Conservation (phyloP, 2,888 invertebrate species). For the Clitarchus hookeri region DNA sequence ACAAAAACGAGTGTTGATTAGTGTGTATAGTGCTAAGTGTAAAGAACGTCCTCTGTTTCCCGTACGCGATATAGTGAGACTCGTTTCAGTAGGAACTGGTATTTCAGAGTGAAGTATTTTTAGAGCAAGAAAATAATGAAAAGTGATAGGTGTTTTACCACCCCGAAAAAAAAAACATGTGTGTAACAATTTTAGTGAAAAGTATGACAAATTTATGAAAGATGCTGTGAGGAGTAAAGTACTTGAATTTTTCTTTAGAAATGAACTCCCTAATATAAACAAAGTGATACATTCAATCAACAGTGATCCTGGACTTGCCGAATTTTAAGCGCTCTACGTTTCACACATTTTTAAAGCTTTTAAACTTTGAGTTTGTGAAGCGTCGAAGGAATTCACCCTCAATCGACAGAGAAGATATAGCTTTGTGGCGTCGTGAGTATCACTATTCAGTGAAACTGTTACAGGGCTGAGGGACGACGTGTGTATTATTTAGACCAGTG, state of each 20-base stretch:
- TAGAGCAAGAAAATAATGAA: too few species aligned
- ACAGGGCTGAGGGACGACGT: too few species aligned
- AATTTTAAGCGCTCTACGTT: constrained; percentile 22
- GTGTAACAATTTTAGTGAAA: too few species aligned
- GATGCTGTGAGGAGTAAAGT: constrained; percentile 3
- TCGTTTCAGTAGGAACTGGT: too few species aligned
- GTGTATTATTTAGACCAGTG: too few species aligned
- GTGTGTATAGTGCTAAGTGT: too few species aligned
- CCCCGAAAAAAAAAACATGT: too few species aligned
- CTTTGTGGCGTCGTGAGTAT: constrained; percentile 1
- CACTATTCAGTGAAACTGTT: neutral
- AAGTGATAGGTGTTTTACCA: too few species aligned
- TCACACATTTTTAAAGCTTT: constrained; percentile 4
- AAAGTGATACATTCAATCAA: neutral
- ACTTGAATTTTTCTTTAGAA: constrained; percentile 7
- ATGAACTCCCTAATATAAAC: constrained; percentile 18
- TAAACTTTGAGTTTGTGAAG: constrained; percentile 20
- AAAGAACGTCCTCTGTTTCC: too few species aligned
- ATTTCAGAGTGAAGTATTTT: too few species aligned
- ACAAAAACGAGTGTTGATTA: too few species aligned
- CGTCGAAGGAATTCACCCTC: neutral
- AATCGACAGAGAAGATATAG: constrained; percentile 8
- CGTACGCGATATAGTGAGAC: too few species aligned
- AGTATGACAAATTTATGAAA: neutral
- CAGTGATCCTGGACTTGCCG: constrained; percentile 26